A percentile compares a stretch with the other conserved stretches of the same genome.
Evolutionary conservation across 2,888 invertebrate genomes (phyloP).

Genomic region (Chloromyia formosa): DNA sequence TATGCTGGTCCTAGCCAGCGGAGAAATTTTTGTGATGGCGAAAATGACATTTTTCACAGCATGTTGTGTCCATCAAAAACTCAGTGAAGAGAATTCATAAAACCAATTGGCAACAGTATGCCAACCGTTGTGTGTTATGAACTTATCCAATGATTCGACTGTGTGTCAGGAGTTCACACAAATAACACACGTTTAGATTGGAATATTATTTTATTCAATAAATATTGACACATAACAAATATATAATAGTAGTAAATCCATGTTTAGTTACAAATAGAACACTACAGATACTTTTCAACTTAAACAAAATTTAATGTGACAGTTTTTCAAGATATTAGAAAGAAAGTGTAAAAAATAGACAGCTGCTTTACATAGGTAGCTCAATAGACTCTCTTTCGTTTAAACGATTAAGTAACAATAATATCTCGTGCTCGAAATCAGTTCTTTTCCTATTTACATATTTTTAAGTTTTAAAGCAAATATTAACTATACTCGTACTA

Average conservation of each 20-base stretch:
- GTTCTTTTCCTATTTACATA: constrained; percentile 28
- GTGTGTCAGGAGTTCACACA: too few species aligned
- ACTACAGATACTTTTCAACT: constrained; percentile 19
- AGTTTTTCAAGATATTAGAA: background rate
- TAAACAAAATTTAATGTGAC: constrained; percentile 18
- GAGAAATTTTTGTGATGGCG: too few species aligned
- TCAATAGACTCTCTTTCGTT: constrained; percentile 8
- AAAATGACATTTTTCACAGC: too few species aligned
- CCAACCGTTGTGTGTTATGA: too few species aligned
- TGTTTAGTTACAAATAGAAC: constrained; percentile 10
- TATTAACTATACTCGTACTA: too few species aligned
- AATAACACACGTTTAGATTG: too few species aligned
- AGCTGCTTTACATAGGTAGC: background rate
- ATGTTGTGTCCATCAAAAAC: too few species aligned
- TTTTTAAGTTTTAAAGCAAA: constrained; percentile 8
- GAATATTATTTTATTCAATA: constrained; percentile 9
- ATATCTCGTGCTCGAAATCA: constrained; percentile 25
- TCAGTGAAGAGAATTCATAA: too few species aligned
- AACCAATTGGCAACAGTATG: too few species aligned
- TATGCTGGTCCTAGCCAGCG: too few species aligned
- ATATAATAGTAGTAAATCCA: constrained; percentile 25
- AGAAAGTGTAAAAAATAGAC: constrained; percentile 23
- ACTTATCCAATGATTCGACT: too few species aligned
- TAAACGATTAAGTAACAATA: constrained; percentile 37
- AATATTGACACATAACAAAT: constrained; percentile 25